Base-by-base conservation (phyloP, 2,888 invertebrate species). In the Diaperis boleti region DNA sequence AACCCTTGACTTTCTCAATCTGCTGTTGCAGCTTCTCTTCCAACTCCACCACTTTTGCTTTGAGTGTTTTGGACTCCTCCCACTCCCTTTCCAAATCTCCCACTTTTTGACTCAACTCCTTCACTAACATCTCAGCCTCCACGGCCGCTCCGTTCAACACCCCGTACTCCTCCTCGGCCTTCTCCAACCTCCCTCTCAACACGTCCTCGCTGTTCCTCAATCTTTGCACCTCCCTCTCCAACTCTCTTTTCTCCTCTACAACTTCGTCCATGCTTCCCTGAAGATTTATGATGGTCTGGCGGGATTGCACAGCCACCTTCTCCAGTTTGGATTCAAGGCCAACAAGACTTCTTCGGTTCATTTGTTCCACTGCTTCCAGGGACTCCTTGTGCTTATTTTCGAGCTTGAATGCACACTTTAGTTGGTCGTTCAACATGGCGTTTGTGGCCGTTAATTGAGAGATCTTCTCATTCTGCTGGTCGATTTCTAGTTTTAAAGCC, bases 341-440 rank as follows among this genome's bases (percentile, higher is more conserved):
- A 0, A 84, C 85, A 0, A 89, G 83, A 17, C 90, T 90, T 71
- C 87, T 87, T 0, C 90, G 84, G 41, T 85, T 87, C 8, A 89
- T 75, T 3, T 87, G 86, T 1, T 89, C 85, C 52, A 88, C 87
- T 74, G 87, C 88, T 1, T 87, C 87, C 49, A 75, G 45, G 7
- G 74, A 74, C 61, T 69, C 66, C 60, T 74, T 78, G 17, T 81
- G 79, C 56, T 76, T 75, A 13, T 72, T 70, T 63, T 80, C 75
- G 42, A 76, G 59, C 44, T 76, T 80, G 45, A 83, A 76, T 10
- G 82, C 80, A 60, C 82, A 79, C 60, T 84, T 80, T 3, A 86
- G 69, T 68, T 80, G 75, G 78, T 83, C 74, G 15, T 76, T 74
- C 26, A 82, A 65, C 64, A 74, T 72, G 13, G 70, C 61, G 64